Evolutionary conservation across 2,888 invertebrate species (phyloP).

Genomic region (Tridacna crocea): DNA sequence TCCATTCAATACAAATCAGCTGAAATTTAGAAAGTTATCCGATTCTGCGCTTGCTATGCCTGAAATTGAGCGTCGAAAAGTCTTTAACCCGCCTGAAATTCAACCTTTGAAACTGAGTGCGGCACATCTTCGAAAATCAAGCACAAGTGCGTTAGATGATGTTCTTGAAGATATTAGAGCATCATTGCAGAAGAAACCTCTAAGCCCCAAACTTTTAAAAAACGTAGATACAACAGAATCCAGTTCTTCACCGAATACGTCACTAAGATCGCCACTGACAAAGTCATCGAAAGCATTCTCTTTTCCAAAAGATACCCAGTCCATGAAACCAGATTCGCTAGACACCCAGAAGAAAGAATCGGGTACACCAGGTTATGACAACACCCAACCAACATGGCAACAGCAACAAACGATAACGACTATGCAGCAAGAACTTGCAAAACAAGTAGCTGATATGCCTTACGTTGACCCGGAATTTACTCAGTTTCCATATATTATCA

Average conservation of each 20-base stretch:
- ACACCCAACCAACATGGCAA: conserved; percentile 44
- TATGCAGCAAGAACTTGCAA: neutral
- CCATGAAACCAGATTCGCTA: neutral
- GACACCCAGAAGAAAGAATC: conserved; percentile 1
- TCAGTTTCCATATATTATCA: conserved; percentile 70
- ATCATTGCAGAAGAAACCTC: conserved; percentile 73
- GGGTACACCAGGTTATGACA: conserved; percentile 52
- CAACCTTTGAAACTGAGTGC: conserved; percentile 72
- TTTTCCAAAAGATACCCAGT: conserved; percentile 36
- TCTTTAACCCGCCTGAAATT: conserved; percentile 74
- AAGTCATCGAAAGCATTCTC: conserved; percentile 54
- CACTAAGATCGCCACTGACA: conserved; percentile 52
- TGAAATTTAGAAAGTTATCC: conserved; percentile 28
- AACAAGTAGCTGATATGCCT: conserved; percentile 40
- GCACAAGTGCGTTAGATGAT: conserved; percentile 76
- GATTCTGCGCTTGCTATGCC: conserved; percentile 41
- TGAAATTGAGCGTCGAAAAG: conserved; percentile 41
- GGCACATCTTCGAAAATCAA: conserved; percentile 59
- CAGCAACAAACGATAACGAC: conserved; percentile 4
- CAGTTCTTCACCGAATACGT: conserved; percentile 52
- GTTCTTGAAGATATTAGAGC: conserved; percentile 77
- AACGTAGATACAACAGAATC: conserved; percentile 64
- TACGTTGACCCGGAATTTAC: conserved; percentile 68
- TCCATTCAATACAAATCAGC: conserved; percentile 15
- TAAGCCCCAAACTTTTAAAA: conserved; percentile 63